Evolutionary conservation across 2,113 vertebrate species (phyloP).

Genomic region (Carassius carassius): DNA sequence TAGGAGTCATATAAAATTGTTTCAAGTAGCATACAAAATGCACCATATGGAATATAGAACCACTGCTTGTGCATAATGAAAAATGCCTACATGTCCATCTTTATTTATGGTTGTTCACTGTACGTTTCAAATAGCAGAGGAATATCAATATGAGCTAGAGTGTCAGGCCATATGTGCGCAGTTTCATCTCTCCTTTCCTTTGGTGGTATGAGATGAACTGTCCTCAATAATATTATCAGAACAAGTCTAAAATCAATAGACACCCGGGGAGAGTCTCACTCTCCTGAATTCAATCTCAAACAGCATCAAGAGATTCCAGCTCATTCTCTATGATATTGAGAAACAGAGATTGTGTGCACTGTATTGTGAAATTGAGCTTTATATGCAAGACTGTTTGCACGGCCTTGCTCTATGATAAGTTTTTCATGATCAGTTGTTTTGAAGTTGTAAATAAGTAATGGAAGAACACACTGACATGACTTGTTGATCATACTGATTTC

Average conservation of each 20-base stretch:
- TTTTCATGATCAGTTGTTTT: not conserved
- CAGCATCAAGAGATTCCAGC: constrained; percentile 47
- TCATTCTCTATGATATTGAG: constrained; percentile 23
- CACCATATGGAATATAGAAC: constrained; percentile 8
- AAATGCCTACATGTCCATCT: constrained; percentile 42
- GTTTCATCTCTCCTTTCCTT: constrained; percentile 57
- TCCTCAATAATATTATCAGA: constrained; percentile 62
- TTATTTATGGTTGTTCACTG: constrained; percentile 43
- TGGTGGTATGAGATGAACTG: constrained; percentile 63
- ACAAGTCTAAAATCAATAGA: constrained; percentile 59
- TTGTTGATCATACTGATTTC: no score
- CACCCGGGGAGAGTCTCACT: constrained; percentile 45
- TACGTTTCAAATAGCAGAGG: constrained; percentile 34
- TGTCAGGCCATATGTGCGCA: constrained; percentile 49
- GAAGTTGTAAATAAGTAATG: not conserved
- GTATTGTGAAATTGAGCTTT: not conserved
- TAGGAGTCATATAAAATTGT: not conserved
- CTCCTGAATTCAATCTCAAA: constrained; percentile 62
- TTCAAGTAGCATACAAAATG: constrained; percentile 18
- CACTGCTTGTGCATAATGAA: constrained; percentile 14
- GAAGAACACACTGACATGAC: not conserved
- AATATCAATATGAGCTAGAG: constrained; percentile 48
- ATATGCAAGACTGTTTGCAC: not conserved
- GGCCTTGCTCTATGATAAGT: not conserved
- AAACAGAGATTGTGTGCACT: not conserved